phyloP scores from a whole-genome alignment of 2,113 vertebrate genomes.

The Pleuronectes platessa region DNA sequence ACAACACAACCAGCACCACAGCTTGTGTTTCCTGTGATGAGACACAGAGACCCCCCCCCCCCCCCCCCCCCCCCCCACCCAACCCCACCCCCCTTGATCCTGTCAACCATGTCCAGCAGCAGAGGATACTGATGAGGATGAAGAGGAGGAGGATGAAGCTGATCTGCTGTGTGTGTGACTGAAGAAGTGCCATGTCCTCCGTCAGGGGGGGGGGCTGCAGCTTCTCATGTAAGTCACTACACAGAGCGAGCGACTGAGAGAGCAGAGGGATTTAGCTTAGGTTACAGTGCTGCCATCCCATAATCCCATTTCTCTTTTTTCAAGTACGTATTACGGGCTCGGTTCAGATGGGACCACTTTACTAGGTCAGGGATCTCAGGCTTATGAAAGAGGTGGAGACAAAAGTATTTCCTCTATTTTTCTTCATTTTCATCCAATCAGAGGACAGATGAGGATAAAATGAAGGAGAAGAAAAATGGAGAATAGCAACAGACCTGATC shows the following conservation, averaged over 20 bases:
- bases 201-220: slow-evolving; percentile 15
- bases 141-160: slow-evolving; percentile 21
- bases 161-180: slow-evolving; percentile 33
- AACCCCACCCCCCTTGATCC: too few species aligned
- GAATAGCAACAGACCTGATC: too few species aligned
- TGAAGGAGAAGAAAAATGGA: too few species aligned
- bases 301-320: slow-evolving; percentile 32
- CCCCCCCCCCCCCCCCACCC: too few species aligned
- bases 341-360: slow-evolving; percentile 28
- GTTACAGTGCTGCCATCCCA: slow-evolving; percentile 32
- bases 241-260: slow-evolving; percentile 15
- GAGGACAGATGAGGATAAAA: too few species aligned
- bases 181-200: slow-evolving; percentile 17
- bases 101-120: neutral
- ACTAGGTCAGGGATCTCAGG: slow-evolving; percentile 35
- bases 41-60: too few species aligned
- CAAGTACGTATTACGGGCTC: slow-evolving; percentile 7
- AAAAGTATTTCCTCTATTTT: neutral
- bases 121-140: neutral
- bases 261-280: slow-evolving; percentile 38
- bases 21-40: too few species aligned
- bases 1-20: too few species aligned
- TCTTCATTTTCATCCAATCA: neutral
- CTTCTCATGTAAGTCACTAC: slow-evolving; percentile 7
- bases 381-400: neutral